Evolutionary conservation across 2,113 vertebrate genomes (phyloP).

Genomic region (Oreochromis tanganicae): DNA sequence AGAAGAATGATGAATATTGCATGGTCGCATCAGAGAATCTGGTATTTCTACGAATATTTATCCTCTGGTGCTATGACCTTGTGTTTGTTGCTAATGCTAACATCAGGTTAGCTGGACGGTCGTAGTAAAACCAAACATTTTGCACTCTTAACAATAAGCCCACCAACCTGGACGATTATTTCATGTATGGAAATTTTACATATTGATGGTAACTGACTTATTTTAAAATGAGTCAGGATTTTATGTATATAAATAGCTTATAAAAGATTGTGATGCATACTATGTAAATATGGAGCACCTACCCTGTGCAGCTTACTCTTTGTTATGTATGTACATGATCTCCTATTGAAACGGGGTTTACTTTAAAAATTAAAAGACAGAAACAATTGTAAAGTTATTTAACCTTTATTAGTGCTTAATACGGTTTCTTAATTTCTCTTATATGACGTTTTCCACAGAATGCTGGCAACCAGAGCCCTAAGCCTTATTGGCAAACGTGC

Average conservation of each 20-base stretch:
- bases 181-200: background rate
- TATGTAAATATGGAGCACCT: background rate
- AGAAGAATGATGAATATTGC: no score
- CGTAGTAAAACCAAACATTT: background rate
- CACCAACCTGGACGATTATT: background rate
- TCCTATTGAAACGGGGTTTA: background rate
- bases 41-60: background rate
- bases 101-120: background rate
- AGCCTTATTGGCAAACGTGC: slow-evolving; percentile 82
- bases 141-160: background rate
- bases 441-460: slow-evolving; percentile 66
- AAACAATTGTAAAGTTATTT: background rate
- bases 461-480: slow-evolving; percentile 85
- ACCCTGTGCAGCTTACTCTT: background rate
- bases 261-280: background rate
- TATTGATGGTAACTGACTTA: background rate
- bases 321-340: background rate
- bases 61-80: slow-evolving; percentile 42
- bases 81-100: slow-evolving; percentile 47
- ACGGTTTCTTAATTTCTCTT: background rate
- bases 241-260: background rate
- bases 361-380: background rate
- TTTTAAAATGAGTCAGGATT: background rate
- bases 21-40: background rate
- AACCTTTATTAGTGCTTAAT: background rate